Percentiles rank a stretch among this genome's conserved stretches.
phyloP scores from a whole-genome alignment of 2,888 invertebrate species.

The Cynaeus angustus region DNA sequence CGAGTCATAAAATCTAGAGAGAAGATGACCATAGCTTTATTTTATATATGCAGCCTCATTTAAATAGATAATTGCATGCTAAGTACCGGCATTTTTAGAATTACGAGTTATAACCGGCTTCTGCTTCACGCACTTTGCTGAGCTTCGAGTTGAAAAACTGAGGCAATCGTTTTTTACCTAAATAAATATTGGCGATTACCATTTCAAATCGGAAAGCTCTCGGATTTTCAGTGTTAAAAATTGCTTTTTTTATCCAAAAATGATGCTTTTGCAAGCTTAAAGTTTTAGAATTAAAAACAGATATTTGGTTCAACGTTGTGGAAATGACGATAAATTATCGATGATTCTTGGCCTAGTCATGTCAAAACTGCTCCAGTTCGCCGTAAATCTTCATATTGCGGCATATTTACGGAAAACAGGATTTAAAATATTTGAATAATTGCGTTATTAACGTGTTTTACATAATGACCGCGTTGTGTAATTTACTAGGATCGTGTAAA shows the following conservation, averaged over 20 bases:
- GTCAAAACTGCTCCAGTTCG: too few species aligned
- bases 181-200: too few species aligned
- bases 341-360: too few species aligned
- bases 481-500: slow-evolving; percentile 18
- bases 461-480: slow-evolving; percentile 30
- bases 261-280: too few species aligned
- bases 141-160: slow-evolving; percentile 15
- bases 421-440: slow-evolving; percentile 27
- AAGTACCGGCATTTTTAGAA: slow-evolving; percentile 20
- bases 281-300: too few species aligned
- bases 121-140: slow-evolving; percentile 12
- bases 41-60: slow-evolving; percentile 23
- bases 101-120: slow-evolving; percentile 9
- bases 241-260: too few species aligned
- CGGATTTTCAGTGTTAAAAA: too few species aligned
- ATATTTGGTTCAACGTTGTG: too few species aligned
- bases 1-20: slow-evolving; percentile 31
- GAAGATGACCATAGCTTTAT: slow-evolving; percentile 26
- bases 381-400: slow-evolving; percentile 7
- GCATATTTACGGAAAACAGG: slow-evolving; percentile 16
- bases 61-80: slow-evolving; percentile 38
- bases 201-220: too few species aligned
- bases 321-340: too few species aligned
- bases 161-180: not conserved
- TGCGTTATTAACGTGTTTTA: slow-evolving; percentile 30